Conservation (phyloP, 1,140 invertebrate species). For the Camponotus floridanus region DNA sequence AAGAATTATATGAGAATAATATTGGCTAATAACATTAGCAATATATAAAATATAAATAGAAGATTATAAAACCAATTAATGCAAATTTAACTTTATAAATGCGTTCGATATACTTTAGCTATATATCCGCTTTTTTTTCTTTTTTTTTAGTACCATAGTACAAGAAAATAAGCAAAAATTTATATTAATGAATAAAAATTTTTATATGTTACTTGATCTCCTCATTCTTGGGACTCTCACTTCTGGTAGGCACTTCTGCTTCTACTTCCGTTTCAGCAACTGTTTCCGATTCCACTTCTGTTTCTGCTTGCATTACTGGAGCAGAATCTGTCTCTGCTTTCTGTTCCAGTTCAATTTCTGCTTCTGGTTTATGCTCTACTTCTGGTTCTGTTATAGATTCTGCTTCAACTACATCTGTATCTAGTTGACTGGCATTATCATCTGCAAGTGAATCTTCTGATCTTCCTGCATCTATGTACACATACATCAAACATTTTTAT, state of each 20-base stretch:
- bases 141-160: conserved; percentile 54
- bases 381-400: conserved; percentile 32
- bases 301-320: not conserved
- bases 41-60: not conserved
- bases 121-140: conserved; percentile 34
- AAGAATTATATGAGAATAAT: not conserved
- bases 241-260: conserved; percentile 69
- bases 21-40: not conserved
- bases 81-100: not conserved
- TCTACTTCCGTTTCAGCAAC: conserved; percentile 3
- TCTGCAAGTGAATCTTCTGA: conserved; percentile 52
- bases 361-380: not conserved
- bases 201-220: conserved; percentile 68
- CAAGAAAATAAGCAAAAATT: conserved; percentile 56
- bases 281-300: conserved; percentile 9
- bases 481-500: not conserved
- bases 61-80: not conserved
- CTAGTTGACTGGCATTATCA: conserved; percentile 65
- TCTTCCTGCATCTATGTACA: conserved; percentile 43
- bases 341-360: conserved; percentile 3
- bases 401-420: conserved; percentile 47
- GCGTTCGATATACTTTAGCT: conserved; percentile 30
- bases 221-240: conserved; percentile 62
- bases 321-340: conserved; percentile 27
- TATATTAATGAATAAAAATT: conserved; percentile 60